Conservation (phyloP, 1,140 invertebrate species). For the Phymorhynchus buccinoides region DNA sequence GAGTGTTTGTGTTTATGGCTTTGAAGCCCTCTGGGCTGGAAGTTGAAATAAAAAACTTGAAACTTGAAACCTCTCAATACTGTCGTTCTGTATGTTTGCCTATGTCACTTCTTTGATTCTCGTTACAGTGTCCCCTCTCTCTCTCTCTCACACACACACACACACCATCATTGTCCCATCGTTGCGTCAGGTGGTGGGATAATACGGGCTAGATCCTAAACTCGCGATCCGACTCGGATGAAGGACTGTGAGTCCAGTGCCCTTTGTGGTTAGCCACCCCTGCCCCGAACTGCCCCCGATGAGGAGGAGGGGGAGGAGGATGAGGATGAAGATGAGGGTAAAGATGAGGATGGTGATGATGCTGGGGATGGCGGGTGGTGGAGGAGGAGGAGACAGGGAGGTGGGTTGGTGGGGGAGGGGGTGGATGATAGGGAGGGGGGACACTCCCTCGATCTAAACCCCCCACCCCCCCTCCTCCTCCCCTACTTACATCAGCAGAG, state of each 20-base stretch:
- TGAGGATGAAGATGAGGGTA: conserved; percentile 17
- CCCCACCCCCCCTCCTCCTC: conserved; percentile 19
- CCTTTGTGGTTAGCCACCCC: not conserved
- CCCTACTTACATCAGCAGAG: conserved; percentile 73
- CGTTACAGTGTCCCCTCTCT: not conserved
- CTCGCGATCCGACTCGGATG: conserved; percentile 47
- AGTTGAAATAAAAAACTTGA: no score
- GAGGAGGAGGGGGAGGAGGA: not conserved
- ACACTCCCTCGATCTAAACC: conserved; percentile 8
- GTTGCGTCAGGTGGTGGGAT: no score
- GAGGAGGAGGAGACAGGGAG: conserved; percentile 20
- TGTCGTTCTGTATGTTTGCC: no score
- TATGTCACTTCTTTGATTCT: not conserved
- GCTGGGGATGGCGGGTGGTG: not conserved
- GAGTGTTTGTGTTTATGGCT: no score
- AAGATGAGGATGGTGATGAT: not conserved
- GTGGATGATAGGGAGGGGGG: not conserved
- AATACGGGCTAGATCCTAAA: conserved; percentile 45
- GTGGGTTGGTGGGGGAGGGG: not conserved
- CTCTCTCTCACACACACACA: not conserved
- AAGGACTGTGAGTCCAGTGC: conserved; percentile 34
- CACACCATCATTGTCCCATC: not conserved
- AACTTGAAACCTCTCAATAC: no score
- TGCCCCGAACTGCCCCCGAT: not conserved
- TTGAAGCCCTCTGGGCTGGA: no score